A percentile compares a stretch with the other conserved stretches of the same genome.
phyloP scores from a whole-genome alignment of 2,797 vertebrate genomes.

The Balearica regulorum region DNA sequence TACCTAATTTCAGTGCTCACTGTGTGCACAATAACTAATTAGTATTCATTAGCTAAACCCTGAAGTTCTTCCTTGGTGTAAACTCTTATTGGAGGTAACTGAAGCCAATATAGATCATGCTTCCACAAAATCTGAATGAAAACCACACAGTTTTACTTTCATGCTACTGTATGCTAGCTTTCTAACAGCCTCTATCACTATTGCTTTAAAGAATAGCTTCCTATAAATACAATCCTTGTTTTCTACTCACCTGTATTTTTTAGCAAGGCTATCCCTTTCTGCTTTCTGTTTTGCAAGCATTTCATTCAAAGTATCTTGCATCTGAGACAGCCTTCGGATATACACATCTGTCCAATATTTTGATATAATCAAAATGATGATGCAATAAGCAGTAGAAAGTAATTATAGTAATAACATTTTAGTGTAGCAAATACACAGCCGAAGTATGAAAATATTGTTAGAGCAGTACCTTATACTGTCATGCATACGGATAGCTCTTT shows the following conservation, averaged over 20 bases:
- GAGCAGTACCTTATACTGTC: background rate
- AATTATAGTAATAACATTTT: background rate
- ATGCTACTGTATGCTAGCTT: background rate
- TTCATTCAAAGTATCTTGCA: slow-evolving; percentile 73
- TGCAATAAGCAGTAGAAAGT: background rate
- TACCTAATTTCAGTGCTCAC: background rate
- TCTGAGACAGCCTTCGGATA: slow-evolving; percentile 64
- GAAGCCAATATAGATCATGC: background rate
- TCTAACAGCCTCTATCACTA: background rate
- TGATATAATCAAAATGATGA: background rate
- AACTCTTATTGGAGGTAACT: background rate
- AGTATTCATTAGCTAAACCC: background rate
- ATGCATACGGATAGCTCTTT: background rate
- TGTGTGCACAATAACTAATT: background rate
- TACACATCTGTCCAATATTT: slow-evolving; percentile 58
- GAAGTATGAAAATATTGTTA: background rate
- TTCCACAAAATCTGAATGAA: background rate
- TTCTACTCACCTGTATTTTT: slow-evolving; percentile 77
- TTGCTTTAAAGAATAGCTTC: background rate
- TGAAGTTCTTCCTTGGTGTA: background rate
- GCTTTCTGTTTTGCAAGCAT: slow-evolving; percentile 75
- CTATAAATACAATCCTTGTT: background rate
- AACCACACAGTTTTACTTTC: background rate
- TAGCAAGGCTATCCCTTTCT: slow-evolving; percentile 76
- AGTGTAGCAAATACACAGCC: background rate